These are phyloP conservation scores for Tetrao urogallus DNA, from an alignment of 2,113 vertebrate genomes.

Conservation along the genomic window DNA sequence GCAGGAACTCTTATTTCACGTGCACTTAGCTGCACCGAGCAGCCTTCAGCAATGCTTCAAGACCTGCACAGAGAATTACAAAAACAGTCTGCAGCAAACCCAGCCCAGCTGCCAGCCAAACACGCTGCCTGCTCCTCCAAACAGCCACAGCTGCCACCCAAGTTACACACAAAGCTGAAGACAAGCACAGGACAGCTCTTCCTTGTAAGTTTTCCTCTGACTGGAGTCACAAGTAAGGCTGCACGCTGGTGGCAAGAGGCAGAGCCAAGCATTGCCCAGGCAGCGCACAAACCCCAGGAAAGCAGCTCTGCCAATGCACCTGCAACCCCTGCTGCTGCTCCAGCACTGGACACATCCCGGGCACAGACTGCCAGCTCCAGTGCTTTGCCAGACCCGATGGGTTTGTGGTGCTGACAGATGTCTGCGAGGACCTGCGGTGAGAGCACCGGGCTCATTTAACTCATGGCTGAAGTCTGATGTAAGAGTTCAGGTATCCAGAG, in stretches of 20 bases:
- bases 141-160: not conserved
- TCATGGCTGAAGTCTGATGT: slow-evolving; percentile 47
- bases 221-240: slow-evolving; percentile 36
- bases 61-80: not conserved
- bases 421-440: slow-evolving; percentile 58
- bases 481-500: not conserved
- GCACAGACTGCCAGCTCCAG: slow-evolving; percentile 62
- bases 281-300: not conserved
- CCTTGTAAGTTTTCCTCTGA: slow-evolving; percentile 53
- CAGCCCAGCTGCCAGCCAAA: not conserved
- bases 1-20: slow-evolving; percentile 12
- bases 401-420: slow-evolving; percentile 73
- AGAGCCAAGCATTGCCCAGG: slow-evolving; percentile 52
- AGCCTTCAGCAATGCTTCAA: not conserved
- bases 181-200: not conserved
- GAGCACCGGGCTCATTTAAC: slow-evolving; percentile 55
- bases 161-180: not conserved
- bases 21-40: slow-evolving; percentile 1
- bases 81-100: not conserved
- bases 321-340: slow-evolving; percentile 71
- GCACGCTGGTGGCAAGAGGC: slow-evolving; percentile 42
- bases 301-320: slow-evolving; percentile 75
- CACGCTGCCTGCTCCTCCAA: not conserved
- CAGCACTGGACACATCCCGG: slow-evolving; percentile 67
- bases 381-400: slow-evolving; percentile 63